Evolutionary conservation across 1,140 invertebrate genomes (phyloP).

Genomic region (Cyclina sinensis): DNA sequence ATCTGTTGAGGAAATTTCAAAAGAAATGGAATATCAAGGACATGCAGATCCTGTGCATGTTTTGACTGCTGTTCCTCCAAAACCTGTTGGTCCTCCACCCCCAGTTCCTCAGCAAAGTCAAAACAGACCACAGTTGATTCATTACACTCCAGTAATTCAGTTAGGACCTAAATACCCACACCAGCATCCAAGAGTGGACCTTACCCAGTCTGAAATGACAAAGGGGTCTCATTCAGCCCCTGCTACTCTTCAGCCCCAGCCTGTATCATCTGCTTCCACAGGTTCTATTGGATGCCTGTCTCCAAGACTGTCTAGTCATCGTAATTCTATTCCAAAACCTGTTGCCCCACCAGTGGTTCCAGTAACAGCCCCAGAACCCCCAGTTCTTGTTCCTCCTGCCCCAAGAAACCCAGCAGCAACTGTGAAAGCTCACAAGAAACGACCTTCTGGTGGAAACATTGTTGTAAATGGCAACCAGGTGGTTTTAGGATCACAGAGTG

Average conservation of each 20-base stretch:
- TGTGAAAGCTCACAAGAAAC: constrained; percentile 64
- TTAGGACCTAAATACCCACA: constrained; percentile 6
- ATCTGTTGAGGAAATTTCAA: constrained; percentile 57
- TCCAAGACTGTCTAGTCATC: constrained; percentile 48
- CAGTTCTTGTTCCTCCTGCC: constrained; percentile 48
- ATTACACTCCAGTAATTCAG: constrained; percentile 40
- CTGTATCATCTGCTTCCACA: constrained; percentile 65
- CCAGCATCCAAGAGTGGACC: constrained; percentile 49
- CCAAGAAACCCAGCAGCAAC: constrained; percentile 69
- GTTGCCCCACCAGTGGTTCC: constrained; percentile 42
- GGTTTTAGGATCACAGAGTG: constrained; percentile 40
- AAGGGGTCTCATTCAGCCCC: constrained; percentile 61
- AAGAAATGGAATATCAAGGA: constrained; percentile 11
- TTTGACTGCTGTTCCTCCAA: constrained; percentile 59
- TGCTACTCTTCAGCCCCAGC: constrained; percentile 55
- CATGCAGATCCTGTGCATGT: background rate
- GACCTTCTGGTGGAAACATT: constrained; percentile 59
- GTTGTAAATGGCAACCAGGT: constrained; percentile 69
- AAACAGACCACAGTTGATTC: constrained; percentile 27
- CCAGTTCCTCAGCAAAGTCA: constrained; percentile 28
- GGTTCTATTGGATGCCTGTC: constrained; percentile 67
- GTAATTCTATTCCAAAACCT: constrained; percentile 34
- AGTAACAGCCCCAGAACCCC: background rate
- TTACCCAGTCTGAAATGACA: constrained; percentile 46
- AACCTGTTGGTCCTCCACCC: constrained; percentile 27